Evolutionary conservation across 2,113 vertebrate species (phyloP).

Genomic region (Motacilla tschutschensis): DNA sequence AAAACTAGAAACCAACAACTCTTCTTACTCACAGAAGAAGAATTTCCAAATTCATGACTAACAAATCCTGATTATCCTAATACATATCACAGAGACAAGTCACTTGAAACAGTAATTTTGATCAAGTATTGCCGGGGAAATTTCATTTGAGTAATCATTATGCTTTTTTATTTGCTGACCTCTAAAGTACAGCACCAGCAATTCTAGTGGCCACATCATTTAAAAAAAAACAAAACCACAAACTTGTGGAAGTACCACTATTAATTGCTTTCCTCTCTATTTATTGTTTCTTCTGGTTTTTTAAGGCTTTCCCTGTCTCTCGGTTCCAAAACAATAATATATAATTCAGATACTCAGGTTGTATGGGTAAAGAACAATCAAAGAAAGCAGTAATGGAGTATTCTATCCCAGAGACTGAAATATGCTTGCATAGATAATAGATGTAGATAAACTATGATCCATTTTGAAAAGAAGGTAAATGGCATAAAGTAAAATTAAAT

Average conservation of each 20-base stretch:
- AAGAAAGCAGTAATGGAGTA: neutral
- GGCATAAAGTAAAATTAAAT: neutral
- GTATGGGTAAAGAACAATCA: neutral
- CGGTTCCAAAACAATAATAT: neutral
- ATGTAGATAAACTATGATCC: neutral
- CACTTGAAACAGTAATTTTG: neutral
- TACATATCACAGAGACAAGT: neutral
- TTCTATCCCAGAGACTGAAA: neutral
- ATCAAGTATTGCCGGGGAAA: neutral
- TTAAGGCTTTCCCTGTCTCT: neutral
- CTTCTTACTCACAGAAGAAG: neutral
- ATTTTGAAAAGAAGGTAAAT: neutral
- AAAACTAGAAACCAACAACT: neutral
- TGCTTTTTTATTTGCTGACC: neutral
- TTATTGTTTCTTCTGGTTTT: neutral
- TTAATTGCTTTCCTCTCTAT: neutral
- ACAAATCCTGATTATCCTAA: neutral
- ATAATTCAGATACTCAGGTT: neutral
- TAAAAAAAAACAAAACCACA: neutral
- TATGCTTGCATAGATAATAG: neutral
- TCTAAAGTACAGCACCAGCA: neutral
- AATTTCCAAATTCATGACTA: neutral
- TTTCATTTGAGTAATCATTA: neutral
- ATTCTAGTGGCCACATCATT: neutral
- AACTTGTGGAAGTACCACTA: neutral